Evolutionary conservation across 2,888 invertebrate species (phyloP).

Genomic region (Strigamia maritima): DNA sequence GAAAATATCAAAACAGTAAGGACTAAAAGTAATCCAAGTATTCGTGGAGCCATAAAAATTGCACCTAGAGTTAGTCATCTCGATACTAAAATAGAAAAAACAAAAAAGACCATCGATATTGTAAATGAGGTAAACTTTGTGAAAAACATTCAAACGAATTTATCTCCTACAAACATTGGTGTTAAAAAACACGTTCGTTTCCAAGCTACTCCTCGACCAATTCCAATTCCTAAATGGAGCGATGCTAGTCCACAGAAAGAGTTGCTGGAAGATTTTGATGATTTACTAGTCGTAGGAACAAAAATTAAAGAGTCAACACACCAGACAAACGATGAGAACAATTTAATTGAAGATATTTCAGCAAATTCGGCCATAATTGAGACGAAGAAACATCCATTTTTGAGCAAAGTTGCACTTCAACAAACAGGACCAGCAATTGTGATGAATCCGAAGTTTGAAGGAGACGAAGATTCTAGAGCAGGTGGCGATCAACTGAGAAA

Average conservation of each 20-base stretch:
- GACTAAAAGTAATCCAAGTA: too few relatives aligned
- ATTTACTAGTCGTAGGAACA: not conserved
- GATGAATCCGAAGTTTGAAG: not conserved
- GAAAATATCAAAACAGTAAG: too few relatives aligned
- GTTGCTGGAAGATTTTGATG: not conserved
- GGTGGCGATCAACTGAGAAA: not conserved
- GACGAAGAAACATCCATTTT: not conserved
- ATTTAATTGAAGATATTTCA: not conserved
- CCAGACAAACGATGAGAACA: not conserved
- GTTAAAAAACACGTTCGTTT: not conserved
- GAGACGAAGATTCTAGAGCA: not conserved
- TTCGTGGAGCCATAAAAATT: too few relatives aligned
- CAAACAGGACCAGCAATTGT: not conserved
- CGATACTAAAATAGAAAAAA: not conserved
- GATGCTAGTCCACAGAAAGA: not conserved
- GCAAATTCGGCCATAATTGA: not conserved
- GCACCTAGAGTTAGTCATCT: too few relatives aligned
- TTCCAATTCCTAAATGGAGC: not conserved
- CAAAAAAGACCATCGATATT: not conserved
- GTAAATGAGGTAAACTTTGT: too few relatives aligned
- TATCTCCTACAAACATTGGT: not conserved
- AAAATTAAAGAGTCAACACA: not conserved
- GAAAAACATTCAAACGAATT: not conserved
- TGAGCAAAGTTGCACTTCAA: not conserved
- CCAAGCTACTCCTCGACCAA: not conserved